A percentile compares a stretch with the other conserved stretches of the same genome.
phyloP scores from a whole-genome alignment of 2,888 invertebrate species.

The Acronicta alni region DNA sequence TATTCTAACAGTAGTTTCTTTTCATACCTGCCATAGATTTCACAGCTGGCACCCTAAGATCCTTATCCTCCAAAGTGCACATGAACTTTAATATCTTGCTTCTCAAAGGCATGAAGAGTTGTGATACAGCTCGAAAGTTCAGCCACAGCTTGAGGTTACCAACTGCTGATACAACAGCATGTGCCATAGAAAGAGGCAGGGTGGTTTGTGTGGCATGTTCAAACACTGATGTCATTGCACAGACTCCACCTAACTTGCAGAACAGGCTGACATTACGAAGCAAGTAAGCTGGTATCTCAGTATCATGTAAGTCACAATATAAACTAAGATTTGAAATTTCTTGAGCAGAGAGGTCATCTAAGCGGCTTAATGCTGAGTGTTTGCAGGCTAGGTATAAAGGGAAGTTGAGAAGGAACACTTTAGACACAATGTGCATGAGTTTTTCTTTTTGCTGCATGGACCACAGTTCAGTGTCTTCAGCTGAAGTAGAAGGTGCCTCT shows the following conservation, averaged over 20 bases:
- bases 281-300: conserved; percentile 97
- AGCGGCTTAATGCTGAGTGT: conserved; percentile 93
- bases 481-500: conserved; percentile 59
- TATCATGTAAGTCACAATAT: conserved; percentile 97
- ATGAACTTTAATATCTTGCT: conserved; percentile 96
- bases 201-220: conserved; percentile 92
- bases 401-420: conserved; percentile 96
- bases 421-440: conserved; percentile 95
- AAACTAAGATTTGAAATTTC: conserved; percentile 94
- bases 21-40: conserved; percentile 96
- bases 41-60: conserved; percentile 95
- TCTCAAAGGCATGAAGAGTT: conserved; percentile 95
- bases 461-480: conserved; percentile 90
- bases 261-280: conserved; percentile 97
- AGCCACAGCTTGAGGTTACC: conserved; percentile 98
- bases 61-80: conserved; percentile 97
- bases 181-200: conserved; percentile 96
- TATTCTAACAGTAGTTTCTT: background rate
- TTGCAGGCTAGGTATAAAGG: conserved; percentile 96
- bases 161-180: conserved; percentile 96
- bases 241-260: conserved; percentile 96
- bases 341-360: conserved; percentile 95
- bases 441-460: conserved; percentile 95
- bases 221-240: conserved; percentile 96
- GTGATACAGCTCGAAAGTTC: conserved; percentile 96